These are phyloP conservation scores for Protobothrops mucrosquamatus DNA, from an alignment of 2,113 vertebrate species.

Conservation along the genomic window DNA sequence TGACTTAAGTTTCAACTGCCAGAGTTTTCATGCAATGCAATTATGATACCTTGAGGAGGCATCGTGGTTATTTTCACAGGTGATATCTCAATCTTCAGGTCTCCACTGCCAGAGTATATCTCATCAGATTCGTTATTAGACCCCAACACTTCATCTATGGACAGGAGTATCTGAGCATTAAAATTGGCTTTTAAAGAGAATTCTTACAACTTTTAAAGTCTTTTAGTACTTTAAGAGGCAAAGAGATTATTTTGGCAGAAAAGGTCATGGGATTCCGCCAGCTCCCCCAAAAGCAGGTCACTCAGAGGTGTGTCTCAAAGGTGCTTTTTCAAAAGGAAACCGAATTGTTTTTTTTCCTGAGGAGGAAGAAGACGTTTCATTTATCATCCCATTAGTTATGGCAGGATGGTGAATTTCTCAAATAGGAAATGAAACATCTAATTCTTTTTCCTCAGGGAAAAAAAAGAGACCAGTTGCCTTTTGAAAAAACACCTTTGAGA, in stretches of 20 bases:
- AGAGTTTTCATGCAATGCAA: background rate
- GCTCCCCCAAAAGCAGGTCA: background rate
- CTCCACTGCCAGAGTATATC: background rate
- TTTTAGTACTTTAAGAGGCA: background rate
- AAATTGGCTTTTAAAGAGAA: background rate
- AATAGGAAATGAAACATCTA: no score
- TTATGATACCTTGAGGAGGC: background rate
- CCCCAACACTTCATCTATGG: background rate
- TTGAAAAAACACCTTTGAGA: background rate
- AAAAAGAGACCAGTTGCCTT: no score
- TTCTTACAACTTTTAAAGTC: background rate
- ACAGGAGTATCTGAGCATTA: background rate
- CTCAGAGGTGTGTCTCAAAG: no score
- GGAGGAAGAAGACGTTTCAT: no score
- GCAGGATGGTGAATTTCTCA: no score
- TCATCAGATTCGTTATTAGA: background rate
- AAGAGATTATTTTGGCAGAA: background rate
- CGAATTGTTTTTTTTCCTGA: no score
- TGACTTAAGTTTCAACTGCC: no score
- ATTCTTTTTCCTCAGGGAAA: no score
- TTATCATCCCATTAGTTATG: no score
- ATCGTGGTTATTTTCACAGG: background rate
- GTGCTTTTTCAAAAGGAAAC: no score
- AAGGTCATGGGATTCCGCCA: background rate
- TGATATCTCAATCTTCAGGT: no score